These are phyloP conservation scores for Cataglyphis altisquamis DNA, from an alignment of 2,888 invertebrate species.

Conservation along the genomic window DNA sequence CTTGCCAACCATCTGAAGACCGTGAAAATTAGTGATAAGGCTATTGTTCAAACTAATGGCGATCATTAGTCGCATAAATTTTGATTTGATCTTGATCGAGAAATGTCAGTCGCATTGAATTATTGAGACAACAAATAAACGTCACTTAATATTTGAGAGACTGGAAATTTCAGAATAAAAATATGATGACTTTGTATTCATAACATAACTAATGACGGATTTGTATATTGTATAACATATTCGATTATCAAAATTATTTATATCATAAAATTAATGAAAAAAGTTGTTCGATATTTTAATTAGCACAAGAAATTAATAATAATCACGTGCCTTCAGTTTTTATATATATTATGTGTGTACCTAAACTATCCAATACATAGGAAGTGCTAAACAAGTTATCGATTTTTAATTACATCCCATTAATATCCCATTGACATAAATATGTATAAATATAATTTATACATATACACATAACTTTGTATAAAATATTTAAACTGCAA, in stretches of 20 bases:
- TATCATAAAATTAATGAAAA: not conserved
- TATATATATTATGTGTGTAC: not conserved
- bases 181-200: not conserved
- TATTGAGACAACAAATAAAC: not conserved
- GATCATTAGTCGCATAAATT: not conserved
- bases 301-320: not conserved
- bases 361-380: conserved; percentile 17
- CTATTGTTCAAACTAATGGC: not conserved
- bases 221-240: conserved; percentile 14
- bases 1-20: conserved; percentile 8
- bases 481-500: conserved; percentile 57
- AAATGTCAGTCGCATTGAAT: not conserved
- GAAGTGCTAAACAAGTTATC: conserved; percentile 44
- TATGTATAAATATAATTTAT: conserved; percentile 36
- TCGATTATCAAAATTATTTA: not conserved
- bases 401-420: conserved; percentile 3
- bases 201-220: conserved; percentile 51
- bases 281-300: not conserved
- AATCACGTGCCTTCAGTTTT: not conserved
- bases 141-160: not conserved
- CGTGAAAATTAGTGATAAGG: not conserved
- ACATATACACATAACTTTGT: conserved; percentile 44
- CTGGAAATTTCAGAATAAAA: not conserved
- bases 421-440: conserved; percentile 39
- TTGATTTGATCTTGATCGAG: not conserved